A percentile compares a stretch with the other conserved stretches of the same genome.
These are phyloP conservation scores for Cochlearius cochlearius DNA, from an alignment of 2,113 vertebrate genomes.

Conservation along the genomic window DNA sequence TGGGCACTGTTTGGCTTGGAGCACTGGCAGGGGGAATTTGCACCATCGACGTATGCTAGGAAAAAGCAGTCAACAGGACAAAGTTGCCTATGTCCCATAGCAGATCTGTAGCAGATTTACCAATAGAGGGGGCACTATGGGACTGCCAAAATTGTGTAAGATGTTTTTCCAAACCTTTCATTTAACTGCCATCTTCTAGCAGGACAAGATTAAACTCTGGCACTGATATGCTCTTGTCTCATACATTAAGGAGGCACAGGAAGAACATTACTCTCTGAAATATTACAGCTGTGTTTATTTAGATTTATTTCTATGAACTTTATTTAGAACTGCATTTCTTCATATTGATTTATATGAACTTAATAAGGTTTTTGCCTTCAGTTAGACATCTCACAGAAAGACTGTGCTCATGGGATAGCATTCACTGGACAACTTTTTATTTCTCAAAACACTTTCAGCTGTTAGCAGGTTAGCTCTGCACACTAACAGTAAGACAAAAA, in stretches of 20 bases:
- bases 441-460: neutral
- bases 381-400: neutral
- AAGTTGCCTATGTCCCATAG: neutral
- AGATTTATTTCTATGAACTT: slow-evolving; percentile 25
- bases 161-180: neutral
- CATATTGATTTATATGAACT: neutral
- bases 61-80: neutral
- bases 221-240: neutral
- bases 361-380: neutral
- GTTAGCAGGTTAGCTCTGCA: neutral
- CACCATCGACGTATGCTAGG: neutral
- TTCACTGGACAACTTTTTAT: neutral
- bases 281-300: slow-evolving; percentile 25
- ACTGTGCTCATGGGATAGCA: neutral
- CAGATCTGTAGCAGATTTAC: neutral
- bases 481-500: neutral
- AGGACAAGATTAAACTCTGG: neutral
- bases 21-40: neutral
- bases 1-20: neutral
- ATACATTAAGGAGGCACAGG: neutral
- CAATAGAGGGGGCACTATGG: neutral
- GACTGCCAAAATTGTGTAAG: neutral
- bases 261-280: neutral
- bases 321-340: slow-evolving; percentile 20
- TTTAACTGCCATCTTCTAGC: neutral